Evolutionary conservation across 2,113 vertebrate genomes (phyloP).

Genomic region (Takifugu flavidus): DNA sequence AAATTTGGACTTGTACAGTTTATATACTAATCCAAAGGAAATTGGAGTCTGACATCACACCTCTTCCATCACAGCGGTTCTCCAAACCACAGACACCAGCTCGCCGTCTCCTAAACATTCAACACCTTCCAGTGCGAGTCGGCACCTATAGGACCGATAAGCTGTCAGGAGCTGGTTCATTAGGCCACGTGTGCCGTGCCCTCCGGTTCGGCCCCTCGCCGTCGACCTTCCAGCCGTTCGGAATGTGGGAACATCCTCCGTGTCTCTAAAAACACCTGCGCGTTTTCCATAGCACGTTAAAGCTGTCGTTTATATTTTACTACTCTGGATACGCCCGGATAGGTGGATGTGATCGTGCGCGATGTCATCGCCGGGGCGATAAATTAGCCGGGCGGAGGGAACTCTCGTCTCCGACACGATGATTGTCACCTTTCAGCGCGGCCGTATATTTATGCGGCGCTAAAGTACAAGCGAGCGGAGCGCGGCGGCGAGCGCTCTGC

Average conservation of each 20-base stretch:
- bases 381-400: conserved; percentile 14
- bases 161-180: conserved; percentile 1
- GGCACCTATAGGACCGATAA: background rate
- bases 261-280: conserved; percentile 2
- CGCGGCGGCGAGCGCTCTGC: conserved; percentile 15
- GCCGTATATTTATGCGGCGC: conserved; percentile 16
- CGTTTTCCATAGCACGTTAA: background rate
- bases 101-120: conserved; percentile 9
- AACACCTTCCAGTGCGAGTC: conserved; percentile 8
- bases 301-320: background rate
- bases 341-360: background rate
- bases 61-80: conserved; percentile 45
- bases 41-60: conserved; percentile 42
- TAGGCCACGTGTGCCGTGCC: background rate
- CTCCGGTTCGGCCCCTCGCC: background rate
- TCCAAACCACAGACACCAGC: conserved; percentile 15
- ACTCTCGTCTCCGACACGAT: conserved; percentile 16
- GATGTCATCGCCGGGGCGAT: background rate
- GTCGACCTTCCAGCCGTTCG: background rate
- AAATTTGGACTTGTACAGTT: conserved; percentile 15
- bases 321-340: background rate
- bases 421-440: conserved; percentile 4
- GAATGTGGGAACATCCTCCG: background rate
- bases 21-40: conserved; percentile 25
- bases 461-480: conserved; percentile 5